phyloP scores from a whole-genome alignment of 1,140 invertebrate species.

The Bombus vancouverensis region DNA sequence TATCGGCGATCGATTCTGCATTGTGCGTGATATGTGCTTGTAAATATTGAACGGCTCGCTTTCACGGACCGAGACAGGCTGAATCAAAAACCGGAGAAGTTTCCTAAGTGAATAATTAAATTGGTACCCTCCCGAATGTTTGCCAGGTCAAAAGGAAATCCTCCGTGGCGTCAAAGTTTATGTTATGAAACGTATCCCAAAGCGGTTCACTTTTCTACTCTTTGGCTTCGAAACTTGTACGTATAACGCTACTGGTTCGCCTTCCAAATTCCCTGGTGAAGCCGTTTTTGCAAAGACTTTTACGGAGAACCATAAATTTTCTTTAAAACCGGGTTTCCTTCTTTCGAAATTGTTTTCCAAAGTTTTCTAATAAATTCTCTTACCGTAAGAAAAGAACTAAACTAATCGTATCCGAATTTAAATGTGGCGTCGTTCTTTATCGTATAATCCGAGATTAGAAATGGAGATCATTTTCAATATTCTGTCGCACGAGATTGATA shows the following conservation, averaged over 20 bases:
- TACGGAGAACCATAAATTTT: neutral
- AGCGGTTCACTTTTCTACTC: conserved; percentile 7
- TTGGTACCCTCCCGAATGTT: conserved; percentile 12
- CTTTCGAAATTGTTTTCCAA: neutral
- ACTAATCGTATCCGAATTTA: too few species aligned
- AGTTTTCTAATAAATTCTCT: neutral
- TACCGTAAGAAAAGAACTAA: neutral
- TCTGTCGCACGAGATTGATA: neutral
- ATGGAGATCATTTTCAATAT: neutral
- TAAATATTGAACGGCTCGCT: neutral
- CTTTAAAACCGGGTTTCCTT: neutral
- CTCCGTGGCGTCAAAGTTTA: conserved; percentile 17
- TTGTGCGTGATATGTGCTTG: too few species aligned
- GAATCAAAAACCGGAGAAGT: neutral
- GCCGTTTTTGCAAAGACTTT: neutral
- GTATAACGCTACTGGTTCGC: neutral
- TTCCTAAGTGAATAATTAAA: conserved; percentile 32
- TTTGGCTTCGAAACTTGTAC: neutral
- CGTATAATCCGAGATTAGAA: neutral
- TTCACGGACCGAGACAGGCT: neutral
- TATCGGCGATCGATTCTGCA: neutral
- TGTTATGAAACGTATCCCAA: conserved; percentile 22
- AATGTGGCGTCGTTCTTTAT: too few species aligned
- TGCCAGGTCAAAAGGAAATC: conserved; percentile 11
- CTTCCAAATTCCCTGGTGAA: neutral